A percentile compares a stretch with the other conserved stretches of the same genome.
Conservation (phyloP, 2,113 vertebrate genomes). For the Chionodraco myersi region DNA sequence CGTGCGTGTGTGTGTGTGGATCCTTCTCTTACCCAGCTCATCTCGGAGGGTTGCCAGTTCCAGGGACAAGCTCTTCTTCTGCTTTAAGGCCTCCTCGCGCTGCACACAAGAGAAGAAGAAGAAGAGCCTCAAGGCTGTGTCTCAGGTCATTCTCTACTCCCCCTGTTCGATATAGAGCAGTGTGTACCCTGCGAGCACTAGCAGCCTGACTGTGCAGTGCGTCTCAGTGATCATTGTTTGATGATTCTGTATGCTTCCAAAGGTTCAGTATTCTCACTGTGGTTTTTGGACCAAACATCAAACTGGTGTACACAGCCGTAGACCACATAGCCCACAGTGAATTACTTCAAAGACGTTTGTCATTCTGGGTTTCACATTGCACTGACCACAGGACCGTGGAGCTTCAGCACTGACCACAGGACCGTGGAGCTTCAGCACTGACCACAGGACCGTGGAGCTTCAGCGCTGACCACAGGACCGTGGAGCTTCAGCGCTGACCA, state of each 20-base stretch:
- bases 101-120: conserved; percentile 64
- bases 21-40: conserved; percentile 87
- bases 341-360: too few species aligned
- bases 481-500: not conserved
- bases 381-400: too few species aligned
- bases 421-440: too few species aligned
- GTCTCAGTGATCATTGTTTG: not conserved
- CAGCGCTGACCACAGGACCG: not conserved
- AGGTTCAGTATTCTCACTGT: not conserved
- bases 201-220: not conserved
- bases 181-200: not conserved
- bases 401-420: not conserved
- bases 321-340: too few species aligned
- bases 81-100: conserved; percentile 87
- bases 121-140: not conserved
- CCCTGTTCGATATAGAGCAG: not conserved
- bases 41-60: conserved; percentile 85
- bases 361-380: too few species aligned
- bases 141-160: not conserved
- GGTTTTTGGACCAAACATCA: not conserved
- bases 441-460: not conserved
- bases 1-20: not conserved
- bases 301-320: too few species aligned
- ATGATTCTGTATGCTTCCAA: not conserved
- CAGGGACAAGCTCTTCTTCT: conserved; percentile 85